Evolutionary conservation across 2,888 invertebrate genomes (phyloP).

Genomic region (Rotaria sp.): DNA sequence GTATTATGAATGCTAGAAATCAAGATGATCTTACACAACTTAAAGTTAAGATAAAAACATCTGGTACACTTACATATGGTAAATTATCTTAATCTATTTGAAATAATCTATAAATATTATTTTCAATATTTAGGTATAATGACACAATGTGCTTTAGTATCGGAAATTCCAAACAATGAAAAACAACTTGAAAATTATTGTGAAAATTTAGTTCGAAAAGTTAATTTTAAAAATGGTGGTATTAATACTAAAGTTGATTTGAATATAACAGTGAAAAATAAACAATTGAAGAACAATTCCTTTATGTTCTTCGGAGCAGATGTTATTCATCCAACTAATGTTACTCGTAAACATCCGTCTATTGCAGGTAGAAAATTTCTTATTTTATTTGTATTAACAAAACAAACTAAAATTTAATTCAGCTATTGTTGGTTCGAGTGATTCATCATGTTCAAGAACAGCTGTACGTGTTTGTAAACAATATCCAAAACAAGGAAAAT

Average conservation of each 20-base stretch:
- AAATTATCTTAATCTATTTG: neutral
- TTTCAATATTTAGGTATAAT: neutral
- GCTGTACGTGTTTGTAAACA: no score
- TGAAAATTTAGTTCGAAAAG: neutral
- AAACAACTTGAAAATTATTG: neutral
- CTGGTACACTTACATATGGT: neutral
- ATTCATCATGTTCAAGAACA: no score
- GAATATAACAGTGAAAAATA: neutral
- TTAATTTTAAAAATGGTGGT: neutral
- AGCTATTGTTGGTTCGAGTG: neutral
- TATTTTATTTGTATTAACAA: no score
- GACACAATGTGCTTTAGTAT: neutral
- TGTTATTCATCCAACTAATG: neutral
- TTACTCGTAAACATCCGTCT: neutral
- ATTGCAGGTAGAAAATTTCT: neutral
- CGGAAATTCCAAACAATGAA: neutral
- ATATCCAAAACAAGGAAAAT: no score
- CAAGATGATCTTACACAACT: neutral
- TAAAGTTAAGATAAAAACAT: neutral
- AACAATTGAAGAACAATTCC: neutral
- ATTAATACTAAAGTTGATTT: neutral
- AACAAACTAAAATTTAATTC: no score
- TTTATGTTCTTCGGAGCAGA: neutral
- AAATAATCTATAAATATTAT: neutral
- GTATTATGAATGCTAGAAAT: no score